Conservation (phyloP, 1,140 invertebrate genomes). For the Nomia melanderi region DNA sequence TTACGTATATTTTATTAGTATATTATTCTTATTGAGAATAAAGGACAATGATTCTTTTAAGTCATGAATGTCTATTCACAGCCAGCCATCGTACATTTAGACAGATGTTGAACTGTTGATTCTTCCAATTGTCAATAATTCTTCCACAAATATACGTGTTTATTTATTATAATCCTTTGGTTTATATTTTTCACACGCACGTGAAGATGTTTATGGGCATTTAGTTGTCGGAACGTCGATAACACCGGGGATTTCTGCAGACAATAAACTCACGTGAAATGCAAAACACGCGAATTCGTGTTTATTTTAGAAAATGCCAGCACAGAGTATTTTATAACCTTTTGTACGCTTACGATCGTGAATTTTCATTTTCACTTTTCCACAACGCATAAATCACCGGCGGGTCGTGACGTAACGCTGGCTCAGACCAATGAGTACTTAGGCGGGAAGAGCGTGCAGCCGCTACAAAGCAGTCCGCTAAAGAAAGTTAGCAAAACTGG, state of each 20-base stretch:
- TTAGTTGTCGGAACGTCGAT: background rate
- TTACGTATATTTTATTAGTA: no score
- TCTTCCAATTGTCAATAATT: no score
- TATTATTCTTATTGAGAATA: no score
- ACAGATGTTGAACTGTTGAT: no score
- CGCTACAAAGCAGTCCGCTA: constrained; percentile 29
- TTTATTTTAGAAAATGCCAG: background rate
- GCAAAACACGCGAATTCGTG: background rate
- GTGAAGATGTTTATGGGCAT: no score
- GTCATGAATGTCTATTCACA: background rate
- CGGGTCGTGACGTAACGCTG: constrained; percentile 45
- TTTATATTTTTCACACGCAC: no score
- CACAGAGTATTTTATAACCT: background rate
- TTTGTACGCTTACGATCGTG: background rate
- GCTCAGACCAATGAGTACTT: constrained; percentile 29
- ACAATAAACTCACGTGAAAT: no score
- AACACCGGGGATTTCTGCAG: background rate
- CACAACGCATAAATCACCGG: constrained; percentile 33
- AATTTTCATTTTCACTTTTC: constrained; percentile 62
- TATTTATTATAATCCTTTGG: no score
- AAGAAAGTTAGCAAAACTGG: constrained; percentile 47
- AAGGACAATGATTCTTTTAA: background rate
- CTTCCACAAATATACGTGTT: no score
- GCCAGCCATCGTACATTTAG: no score
- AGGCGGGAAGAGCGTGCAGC: constrained; percentile 37